phyloP scores from a whole-genome alignment of 2,113 vertebrate species.

The Laticauda laticaudata region DNA sequence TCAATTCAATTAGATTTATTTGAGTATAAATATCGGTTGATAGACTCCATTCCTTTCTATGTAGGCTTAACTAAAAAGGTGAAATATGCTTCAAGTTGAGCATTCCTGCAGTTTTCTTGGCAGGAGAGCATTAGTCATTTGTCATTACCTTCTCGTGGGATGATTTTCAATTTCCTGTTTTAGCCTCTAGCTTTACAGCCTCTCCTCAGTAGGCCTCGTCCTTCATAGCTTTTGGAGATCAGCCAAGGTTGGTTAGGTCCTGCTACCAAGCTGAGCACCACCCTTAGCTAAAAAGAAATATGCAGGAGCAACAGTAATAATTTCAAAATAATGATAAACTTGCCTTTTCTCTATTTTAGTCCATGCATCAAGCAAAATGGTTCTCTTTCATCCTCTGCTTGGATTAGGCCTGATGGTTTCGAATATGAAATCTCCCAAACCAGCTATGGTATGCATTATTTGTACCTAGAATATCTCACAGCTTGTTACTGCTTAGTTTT shows the following conservation, averaged over 20 bases:
- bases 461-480: neutral
- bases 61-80: neutral
- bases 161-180: neutral
- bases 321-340: neutral
- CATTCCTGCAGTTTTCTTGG: neutral
- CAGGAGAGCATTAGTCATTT: neutral
- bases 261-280: neutral
- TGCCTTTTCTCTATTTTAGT: neutral
- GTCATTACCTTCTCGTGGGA: neutral
- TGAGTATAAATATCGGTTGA: no score
- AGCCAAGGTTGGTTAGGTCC: neutral
- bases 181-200: neutral
- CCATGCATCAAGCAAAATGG: neutral
- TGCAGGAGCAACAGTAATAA: neutral
- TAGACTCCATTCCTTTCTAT: neutral
- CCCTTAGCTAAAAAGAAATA: neutral
- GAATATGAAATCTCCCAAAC: neutral
- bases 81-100: neutral
- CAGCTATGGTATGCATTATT: neutral
- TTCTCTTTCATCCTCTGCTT: neutral
- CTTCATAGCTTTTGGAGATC: neutral
- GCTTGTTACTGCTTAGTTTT: neutral
- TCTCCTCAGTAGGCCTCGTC: neutral
- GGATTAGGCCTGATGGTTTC: neutral
- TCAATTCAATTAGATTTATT: neutral